Evolutionary conservation across 2,113 vertebrate genomes (phyloP).

Genomic region (Bufo bufo): DNA sequence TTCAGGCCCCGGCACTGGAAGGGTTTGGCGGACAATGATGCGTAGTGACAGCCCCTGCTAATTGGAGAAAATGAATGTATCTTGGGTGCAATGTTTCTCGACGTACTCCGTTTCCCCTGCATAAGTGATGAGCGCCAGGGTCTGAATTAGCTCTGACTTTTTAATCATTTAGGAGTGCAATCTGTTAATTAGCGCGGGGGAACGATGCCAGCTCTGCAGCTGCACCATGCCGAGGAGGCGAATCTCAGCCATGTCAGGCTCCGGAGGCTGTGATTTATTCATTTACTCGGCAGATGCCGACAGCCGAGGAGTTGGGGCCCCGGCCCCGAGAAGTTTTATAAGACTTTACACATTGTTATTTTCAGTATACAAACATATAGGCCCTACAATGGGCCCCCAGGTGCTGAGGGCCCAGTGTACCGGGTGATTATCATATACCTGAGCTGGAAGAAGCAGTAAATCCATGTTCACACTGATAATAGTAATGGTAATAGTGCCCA

Average conservation of each 20-base stretch:
- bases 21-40: conserved; percentile 69
- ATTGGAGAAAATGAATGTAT: conserved; percentile 82
- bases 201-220: conserved; percentile 72
- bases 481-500: too few species aligned
- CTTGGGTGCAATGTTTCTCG: conserved; percentile 71
- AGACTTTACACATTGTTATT: neutral
- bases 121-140: conserved; percentile 78
- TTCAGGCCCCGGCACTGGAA: neutral
- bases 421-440: too few species aligned
- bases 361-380: neutral
- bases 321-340: conserved; percentile 51
- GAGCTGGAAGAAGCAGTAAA: too few species aligned
- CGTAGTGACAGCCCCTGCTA: conserved; percentile 75
- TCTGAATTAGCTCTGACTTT: conserved; percentile 73
- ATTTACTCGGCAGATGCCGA: conserved; percentile 55
- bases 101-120: conserved; percentile 67
- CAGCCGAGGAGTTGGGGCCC: conserved; percentile 43
- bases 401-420: too few species aligned
- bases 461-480: too few species aligned
- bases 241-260: conserved; percentile 62
- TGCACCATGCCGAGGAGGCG: conserved; percentile 74
- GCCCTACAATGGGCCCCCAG: neutral
- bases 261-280: conserved; percentile 61
- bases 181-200: conserved; percentile 79
- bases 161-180: conserved; percentile 82